These are phyloP conservation scores for Pyrocephalus nanus DNA, from an alignment of 2,797 vertebrate genomes.

Conservation along the genomic window DNA sequence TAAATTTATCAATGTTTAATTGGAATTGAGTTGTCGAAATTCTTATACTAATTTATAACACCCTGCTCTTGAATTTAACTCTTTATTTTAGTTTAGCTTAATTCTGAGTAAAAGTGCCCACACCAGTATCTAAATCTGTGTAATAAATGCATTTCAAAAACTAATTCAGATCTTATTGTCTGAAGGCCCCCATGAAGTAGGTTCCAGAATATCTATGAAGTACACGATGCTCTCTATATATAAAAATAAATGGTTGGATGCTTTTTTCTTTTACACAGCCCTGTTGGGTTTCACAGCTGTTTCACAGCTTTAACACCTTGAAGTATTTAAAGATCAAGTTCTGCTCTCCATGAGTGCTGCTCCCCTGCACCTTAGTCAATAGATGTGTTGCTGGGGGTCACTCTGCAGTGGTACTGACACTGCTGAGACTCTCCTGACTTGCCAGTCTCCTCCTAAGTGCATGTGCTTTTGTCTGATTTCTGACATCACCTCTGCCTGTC, in stretches of 20 bases:
- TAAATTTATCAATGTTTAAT: too few species aligned
- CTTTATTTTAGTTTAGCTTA: background rate
- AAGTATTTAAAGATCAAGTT: background rate
- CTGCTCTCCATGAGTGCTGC: background rate
- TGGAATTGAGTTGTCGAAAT: too few species aligned
- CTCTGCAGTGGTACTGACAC: too few species aligned
- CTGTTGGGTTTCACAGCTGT: background rate
- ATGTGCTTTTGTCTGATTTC: background rate
- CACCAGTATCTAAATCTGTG: background rate
- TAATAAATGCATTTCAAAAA: background rate
- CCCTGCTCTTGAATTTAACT: background rate
- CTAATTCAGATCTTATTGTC: background rate
- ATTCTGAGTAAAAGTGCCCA: background rate
- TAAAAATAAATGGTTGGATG: background rate
- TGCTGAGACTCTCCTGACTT: background rate
- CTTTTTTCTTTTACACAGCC: background rate
- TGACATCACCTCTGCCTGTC: background rate
- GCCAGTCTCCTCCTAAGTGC: fast-evolving
- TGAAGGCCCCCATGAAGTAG: background rate
- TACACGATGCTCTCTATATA: background rate
- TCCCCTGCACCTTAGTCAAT: background rate
- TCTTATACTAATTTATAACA: too few species aligned
- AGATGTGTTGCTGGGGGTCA: background rate
- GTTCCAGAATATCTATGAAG: background rate
- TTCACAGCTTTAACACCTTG: background rate